Percentiles rank a stretch among this genome's conserved stretches.
Conservation (phyloP, 1,140 invertebrate genomes). For the Mycetomoellerius zeteki region DNA sequence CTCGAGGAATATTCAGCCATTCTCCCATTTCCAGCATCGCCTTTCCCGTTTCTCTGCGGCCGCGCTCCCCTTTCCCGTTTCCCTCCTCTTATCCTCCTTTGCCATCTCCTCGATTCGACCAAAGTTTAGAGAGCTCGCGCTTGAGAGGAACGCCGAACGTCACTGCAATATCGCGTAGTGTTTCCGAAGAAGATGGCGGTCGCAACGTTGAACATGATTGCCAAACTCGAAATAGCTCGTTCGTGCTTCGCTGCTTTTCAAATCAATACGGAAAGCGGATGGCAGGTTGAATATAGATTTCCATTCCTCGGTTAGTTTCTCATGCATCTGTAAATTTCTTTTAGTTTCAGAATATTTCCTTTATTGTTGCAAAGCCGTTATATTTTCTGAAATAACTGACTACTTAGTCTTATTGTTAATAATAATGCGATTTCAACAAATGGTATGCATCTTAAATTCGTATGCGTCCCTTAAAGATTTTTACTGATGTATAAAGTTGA, state of each 20-base stretch:
- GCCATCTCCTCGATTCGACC: conserved; percentile 75
- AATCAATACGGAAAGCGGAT: conserved; percentile 61
- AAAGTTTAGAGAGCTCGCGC: conserved; percentile 80
- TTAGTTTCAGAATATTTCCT: not conserved
- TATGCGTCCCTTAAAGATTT: not conserved
- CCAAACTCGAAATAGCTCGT: conserved; percentile 63
- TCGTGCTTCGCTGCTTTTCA: conserved; percentile 53
- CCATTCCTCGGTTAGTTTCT: not conserved
- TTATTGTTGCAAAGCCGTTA: not conserved
- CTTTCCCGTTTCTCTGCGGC: conserved; percentile 75
- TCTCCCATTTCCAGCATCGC: conserved; percentile 72
- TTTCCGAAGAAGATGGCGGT: conserved; percentile 80
- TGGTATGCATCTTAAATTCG: not conserved
- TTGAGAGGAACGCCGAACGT: conserved; percentile 79
- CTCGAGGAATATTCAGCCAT: conserved; percentile 83
- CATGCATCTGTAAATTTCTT: conserved; percentile 4
- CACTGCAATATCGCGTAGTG: conserved; percentile 81
- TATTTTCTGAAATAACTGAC: not conserved
- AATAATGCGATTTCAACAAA: not conserved
- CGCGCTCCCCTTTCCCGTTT: conserved; percentile 48
- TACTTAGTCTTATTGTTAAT: not conserved
- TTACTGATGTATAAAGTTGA: not conserved
- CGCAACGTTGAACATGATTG: conserved; percentile 75
- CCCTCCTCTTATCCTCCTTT: conserved; percentile 67
- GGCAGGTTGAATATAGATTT: conserved; percentile 41